Percentiles rank a stretch among this genome's conserved stretches.
Conservation (phyloP, 2,797 vertebrate species). For the Alosa sapidissima region DNA sequence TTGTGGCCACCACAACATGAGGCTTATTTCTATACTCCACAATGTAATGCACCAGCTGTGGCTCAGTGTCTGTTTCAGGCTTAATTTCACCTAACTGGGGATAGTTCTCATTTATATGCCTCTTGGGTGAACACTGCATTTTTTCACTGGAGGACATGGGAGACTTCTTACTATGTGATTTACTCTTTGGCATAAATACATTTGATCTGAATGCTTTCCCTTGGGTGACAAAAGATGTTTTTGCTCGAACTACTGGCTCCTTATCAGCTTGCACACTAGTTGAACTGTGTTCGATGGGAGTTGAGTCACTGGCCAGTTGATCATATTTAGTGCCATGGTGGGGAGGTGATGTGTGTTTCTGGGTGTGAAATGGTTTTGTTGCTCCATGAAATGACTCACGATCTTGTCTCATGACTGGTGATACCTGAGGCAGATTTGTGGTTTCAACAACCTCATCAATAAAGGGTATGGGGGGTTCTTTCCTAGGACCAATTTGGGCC, state of each 20-base stretch:
- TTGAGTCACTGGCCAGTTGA: conserved; percentile 62
- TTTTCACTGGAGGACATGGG: background rate
- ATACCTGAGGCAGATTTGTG: background rate
- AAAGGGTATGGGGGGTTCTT: background rate
- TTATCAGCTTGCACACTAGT: conserved; percentile 36
- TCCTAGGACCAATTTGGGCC: background rate
- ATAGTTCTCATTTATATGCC: background rate
- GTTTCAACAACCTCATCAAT: background rate
- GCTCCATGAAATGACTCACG: background rate
- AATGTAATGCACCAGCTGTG: background rate
- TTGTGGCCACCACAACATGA: background rate
- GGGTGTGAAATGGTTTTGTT: conserved; percentile 35
- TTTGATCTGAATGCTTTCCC: conserved; percentile 26
- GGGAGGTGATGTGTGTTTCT: conserved; percentile 31
- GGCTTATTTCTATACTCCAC: background rate
- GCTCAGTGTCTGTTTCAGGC: background rate
- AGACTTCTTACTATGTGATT: background rate
- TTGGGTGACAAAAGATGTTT: conserved; percentile 26
- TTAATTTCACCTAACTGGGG: background rate
- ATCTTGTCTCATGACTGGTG: background rate
- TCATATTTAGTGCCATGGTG: conserved; percentile 32
- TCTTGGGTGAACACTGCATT: background rate
- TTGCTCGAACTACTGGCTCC: conserved; percentile 33
- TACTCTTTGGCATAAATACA: conserved; percentile 35
- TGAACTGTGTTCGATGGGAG: conserved; percentile 33